These are phyloP conservation scores for Alauda arvensis DNA, from an alignment of 2,797 vertebrate species.

Conservation along the genomic window DNA sequence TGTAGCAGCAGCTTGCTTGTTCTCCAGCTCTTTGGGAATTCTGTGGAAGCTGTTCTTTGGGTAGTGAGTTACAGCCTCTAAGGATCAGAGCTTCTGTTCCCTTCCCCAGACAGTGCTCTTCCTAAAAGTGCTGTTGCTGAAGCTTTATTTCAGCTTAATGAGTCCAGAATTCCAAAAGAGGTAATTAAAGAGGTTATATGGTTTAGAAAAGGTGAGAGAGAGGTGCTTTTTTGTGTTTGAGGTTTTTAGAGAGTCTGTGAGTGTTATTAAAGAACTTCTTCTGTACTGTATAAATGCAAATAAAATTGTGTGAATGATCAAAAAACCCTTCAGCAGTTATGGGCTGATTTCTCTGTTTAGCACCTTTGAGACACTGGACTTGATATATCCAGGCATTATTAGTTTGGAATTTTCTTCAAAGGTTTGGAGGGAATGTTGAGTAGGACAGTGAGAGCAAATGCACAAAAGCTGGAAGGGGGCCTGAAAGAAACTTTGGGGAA, in stretches of 20 bases:
- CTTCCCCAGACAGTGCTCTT: neutral
- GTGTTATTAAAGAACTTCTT: neutral
- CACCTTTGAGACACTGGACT: neutral
- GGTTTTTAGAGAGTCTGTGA: neutral
- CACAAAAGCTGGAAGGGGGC: neutral
- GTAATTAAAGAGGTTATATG: neutral
- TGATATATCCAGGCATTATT: neutral
- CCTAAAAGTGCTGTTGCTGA: neutral
- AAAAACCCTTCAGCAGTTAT: neutral
- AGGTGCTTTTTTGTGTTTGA: neutral
- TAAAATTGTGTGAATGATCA: neutral
- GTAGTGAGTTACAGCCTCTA: neutral
- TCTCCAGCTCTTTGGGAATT: neutral
- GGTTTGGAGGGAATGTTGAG: neutral
- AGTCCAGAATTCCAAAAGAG: neutral
- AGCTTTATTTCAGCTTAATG: neutral
- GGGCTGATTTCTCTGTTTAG: neutral
- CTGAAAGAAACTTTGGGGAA: neutral
- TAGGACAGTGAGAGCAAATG: neutral
- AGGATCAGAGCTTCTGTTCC: neutral
- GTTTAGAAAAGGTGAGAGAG: neutral
- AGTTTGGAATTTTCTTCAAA: neutral
- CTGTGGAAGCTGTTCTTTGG: neutral
- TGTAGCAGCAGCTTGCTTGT: neutral
- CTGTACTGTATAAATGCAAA: neutral